A percentile compares a stretch with the other conserved stretches of the same genome.
Conservation (phyloP, 2,888 invertebrate species). For the Sericinus montela region DNA sequence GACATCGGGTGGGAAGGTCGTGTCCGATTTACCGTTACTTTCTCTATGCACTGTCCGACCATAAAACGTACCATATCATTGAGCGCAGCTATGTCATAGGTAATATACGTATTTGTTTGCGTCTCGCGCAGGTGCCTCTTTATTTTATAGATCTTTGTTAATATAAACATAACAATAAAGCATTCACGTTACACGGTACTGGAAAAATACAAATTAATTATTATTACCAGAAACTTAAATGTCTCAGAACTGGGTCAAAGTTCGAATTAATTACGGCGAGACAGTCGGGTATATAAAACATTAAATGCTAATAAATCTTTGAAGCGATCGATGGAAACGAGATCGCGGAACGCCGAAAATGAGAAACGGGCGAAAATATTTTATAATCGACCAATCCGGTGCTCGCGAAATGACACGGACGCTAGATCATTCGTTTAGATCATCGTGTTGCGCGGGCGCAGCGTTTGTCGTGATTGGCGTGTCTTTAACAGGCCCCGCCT, state of each 20-base stretch:
- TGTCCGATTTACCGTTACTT: conserved; percentile 59
- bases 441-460: conserved; percentile 49
- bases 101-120: conserved; percentile 56
- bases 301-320: conserved; percentile 40
- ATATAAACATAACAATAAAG: conserved; percentile 17
- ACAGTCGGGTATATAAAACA: conserved; percentile 35
- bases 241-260: conserved; percentile 45
- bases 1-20: conserved; percentile 68
- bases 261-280: conserved; percentile 33
- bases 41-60: conserved; percentile 51
- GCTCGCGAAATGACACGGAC: conserved; percentile 71
- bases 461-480: conserved; percentile 70
- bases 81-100: conserved; percentile 46
- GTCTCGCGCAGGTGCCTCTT: conserved; percentile 48
- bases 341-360: conserved; percentile 56
- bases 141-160: conserved; percentile 33
- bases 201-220: conserved; percentile 1
- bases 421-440: conserved; percentile 77
- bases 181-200: conserved; percentile 5
- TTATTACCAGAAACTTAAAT: conserved; percentile 16
- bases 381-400: conserved; percentile 65
- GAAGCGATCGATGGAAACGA: conserved; percentile 38
- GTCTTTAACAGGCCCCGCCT: conserved; percentile 65
- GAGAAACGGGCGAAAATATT: conserved; percentile 41
- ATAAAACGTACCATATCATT: conserved; percentile 62